Conservation (phyloP, 2,797 vertebrate genomes). For the Premnoplex brunnescens region DNA sequence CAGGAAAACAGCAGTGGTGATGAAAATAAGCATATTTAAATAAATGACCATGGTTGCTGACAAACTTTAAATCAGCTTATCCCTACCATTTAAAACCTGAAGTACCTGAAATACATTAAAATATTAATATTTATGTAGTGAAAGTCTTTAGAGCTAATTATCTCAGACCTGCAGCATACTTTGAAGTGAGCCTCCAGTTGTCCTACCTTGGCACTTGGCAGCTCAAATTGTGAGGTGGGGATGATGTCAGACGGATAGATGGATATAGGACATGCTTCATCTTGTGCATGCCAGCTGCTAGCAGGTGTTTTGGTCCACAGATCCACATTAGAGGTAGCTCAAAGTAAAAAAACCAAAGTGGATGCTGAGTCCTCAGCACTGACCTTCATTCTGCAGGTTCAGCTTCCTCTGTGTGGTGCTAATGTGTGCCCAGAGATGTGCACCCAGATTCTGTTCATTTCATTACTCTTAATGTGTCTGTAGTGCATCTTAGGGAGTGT, state of each 20-base stretch:
- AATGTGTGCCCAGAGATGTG: neutral
- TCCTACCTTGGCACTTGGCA: neutral
- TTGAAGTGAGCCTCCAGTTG: neutral
- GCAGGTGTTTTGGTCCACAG: rapidly evolving
- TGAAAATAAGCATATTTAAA: neutral
- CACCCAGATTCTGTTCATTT: neutral
- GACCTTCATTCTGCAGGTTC: neutral
- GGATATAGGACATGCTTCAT: neutral
- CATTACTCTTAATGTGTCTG: neutral
- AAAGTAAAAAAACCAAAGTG: rapidly evolving
- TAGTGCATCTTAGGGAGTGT: neutral
- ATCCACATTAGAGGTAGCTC: neutral
- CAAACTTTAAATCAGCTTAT: neutral
- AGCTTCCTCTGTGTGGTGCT: neutral
- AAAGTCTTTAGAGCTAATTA: neutral
- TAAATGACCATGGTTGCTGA: neutral
- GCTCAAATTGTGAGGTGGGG: neutral
- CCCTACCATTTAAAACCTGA: neutral
- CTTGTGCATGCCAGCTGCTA: rapidly evolving
- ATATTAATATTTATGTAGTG: neutral
- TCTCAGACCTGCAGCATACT: neutral
- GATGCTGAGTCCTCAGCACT: neutral
- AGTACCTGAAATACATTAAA: neutral
- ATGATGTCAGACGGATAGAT: neutral
- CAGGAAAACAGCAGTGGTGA: neutral